Percentiles rank a stretch among this genome's conserved stretches.
Evolutionary conservation across 1,140 invertebrate species (phyloP).

Genomic region (Galendromus occidentalis): DNA sequence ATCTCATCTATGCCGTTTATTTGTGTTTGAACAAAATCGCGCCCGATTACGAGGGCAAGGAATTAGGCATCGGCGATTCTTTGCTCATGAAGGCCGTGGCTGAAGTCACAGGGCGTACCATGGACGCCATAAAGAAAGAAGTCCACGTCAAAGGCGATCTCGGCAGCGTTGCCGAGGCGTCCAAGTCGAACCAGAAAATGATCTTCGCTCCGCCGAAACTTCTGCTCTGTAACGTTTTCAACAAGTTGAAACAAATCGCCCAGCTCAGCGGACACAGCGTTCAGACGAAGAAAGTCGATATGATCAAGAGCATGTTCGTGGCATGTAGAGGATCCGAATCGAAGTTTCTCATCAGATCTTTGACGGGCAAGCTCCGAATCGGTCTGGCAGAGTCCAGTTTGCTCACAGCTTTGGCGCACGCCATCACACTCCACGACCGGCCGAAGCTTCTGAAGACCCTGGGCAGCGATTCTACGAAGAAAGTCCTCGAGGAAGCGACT

Average conservation of each 20-base stretch:
- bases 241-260: constrained; percentile 73
- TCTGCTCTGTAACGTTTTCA: constrained; percentile 46
- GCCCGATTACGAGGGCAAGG: constrained; percentile 74
- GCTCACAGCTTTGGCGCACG: constrained; percentile 62
- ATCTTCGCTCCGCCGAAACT: constrained; percentile 45
- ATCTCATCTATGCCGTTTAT: constrained; percentile 74
- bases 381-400: constrained; percentile 92
- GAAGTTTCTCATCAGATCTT: constrained; percentile 68
- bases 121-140: constrained; percentile 67
- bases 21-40: constrained; percentile 84
- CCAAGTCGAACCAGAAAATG: constrained; percentile 69
- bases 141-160: constrained; percentile 62
- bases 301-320: constrained; percentile 75
- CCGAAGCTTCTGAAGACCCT: constrained; percentile 13
- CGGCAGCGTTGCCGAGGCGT: constrained; percentile 66
- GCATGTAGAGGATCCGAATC: constrained; percentile 77
- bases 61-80: constrained; percentile 79
- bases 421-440: constrained; percentile 38
- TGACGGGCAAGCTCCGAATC: constrained; percentile 84
- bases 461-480: constrained; percentile 50
- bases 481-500: constrained; percentile 50
- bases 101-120: constrained; percentile 63
- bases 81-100: constrained; percentile 85
- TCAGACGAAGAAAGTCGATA: constrained; percentile 62
- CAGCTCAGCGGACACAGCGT: constrained; percentile 56